Evolutionary conservation across 2,797 vertebrate species (phyloP).

Genomic region (Ctenosaura bakeri): DNA sequence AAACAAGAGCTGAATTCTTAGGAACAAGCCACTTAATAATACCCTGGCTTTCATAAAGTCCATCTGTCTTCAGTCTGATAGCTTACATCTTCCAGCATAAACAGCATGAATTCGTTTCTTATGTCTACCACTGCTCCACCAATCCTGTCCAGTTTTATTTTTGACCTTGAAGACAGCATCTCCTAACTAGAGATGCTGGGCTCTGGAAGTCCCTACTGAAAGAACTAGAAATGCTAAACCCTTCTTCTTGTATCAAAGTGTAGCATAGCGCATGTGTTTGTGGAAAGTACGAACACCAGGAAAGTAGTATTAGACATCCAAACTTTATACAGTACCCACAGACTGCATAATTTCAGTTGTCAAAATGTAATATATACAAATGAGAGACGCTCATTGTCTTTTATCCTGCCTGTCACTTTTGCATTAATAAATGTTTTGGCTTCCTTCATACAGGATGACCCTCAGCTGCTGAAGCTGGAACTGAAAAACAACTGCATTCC

Average conservation of each 20-base stretch:
- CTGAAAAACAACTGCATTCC: constrained; percentile 81
- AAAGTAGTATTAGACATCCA: background rate
- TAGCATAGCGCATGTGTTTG: constrained; percentile 41
- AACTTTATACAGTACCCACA: background rate
- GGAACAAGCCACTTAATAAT: background rate
- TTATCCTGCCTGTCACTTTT: constrained; percentile 55
- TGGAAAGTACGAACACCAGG: constrained; percentile 40
- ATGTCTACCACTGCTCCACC: constrained; percentile 16
- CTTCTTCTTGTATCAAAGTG: background rate
- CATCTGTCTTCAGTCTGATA: constrained; percentile 22
- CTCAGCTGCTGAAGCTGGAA: constrained; percentile 63
- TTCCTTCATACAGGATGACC: constrained; percentile 66
- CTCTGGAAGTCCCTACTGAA: constrained; percentile 40
- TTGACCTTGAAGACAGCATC: constrained; percentile 76
- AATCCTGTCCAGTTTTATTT: constrained; percentile 34
- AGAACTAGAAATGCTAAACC: background rate
- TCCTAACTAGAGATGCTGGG: background rate
- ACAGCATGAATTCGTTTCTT: constrained; percentile 36
- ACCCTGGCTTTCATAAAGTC: background rate
- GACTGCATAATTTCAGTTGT: constrained; percentile 16
- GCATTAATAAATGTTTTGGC: constrained; percentile 59
- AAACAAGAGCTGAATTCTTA: constrained; percentile 32
- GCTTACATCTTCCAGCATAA: constrained; percentile 36
- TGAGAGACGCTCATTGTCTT: constrained; percentile 29
- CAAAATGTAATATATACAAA: constrained; percentile 18